Percentiles rank a stretch among this genome's conserved stretches.
phyloP scores from a whole-genome alignment of 2,113 vertebrate species.

The Perca flavescens region DNA sequence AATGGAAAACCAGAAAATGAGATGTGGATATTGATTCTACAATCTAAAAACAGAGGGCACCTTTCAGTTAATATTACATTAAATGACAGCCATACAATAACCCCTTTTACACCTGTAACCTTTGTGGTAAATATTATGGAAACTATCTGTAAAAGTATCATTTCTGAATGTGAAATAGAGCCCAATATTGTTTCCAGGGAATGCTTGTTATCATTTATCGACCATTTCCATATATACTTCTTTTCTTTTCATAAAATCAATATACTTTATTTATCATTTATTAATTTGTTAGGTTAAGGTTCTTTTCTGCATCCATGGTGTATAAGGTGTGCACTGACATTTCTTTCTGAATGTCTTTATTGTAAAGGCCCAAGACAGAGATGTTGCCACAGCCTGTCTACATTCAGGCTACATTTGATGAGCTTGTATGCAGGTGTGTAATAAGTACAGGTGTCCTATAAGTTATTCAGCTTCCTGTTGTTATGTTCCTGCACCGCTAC shows the following conservation, averaged over 20 bases:
- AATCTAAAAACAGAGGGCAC: conserved; percentile 65
- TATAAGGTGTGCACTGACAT: not conserved
- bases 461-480: not conserved
- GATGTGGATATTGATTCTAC: conserved; percentile 74
- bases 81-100: conserved; percentile 40
- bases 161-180: conserved; percentile 11
- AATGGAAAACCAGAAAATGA: conserved; percentile 69
- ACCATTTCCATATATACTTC: not conserved
- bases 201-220: not conserved
- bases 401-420: too few relatives aligned
- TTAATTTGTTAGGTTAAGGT: not conserved
- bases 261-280: not conserved
- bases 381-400: not conserved
- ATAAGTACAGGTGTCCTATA: not conserved
- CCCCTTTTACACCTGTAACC: conserved; percentile 21
- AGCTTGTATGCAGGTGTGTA: not conserved
- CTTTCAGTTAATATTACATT: conserved; percentile 61
- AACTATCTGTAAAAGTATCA: not conserved
- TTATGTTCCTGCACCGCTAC: not conserved
- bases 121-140: conserved; percentile 36
- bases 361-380: not conserved
- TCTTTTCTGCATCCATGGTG: not conserved
- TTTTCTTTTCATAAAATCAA: not conserved
- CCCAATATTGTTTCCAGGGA: not conserved
- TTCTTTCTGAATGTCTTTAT: not conserved